phyloP scores from a whole-genome alignment of 2,113 vertebrate genomes.

The Lipotes vexillifer region DNA sequence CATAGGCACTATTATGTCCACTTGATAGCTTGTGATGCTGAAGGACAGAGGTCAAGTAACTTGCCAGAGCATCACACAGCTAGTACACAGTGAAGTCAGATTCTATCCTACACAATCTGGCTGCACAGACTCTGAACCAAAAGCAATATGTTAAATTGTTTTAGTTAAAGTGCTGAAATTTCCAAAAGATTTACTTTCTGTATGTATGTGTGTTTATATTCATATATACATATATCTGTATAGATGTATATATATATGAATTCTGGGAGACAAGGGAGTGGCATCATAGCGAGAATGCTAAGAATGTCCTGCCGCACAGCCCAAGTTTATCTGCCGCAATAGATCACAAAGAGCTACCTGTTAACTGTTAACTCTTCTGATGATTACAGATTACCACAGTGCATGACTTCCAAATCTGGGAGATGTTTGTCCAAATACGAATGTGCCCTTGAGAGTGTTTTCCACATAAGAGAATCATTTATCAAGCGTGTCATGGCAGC shows the following conservation, averaged over 20 bases:
- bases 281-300: background rate
- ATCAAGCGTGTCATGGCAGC: background rate
- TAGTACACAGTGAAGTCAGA: background rate
- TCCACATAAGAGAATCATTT: background rate
- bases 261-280: background rate
- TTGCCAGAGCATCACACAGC: background rate
- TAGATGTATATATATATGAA: background rate
- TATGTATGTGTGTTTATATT: background rate
- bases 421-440: background rate
- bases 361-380: background rate
- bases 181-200: background rate
- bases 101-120: background rate
- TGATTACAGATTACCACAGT: background rate
- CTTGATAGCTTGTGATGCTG: background rate
- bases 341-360: background rate
- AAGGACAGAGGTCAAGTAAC: background rate
- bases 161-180: background rate
- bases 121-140: background rate
- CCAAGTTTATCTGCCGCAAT: background rate
- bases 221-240: background rate
- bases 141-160: background rate
- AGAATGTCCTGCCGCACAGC: background rate
- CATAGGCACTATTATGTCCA: background rate
- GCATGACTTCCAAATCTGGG: background rate
- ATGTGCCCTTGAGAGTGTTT: background rate